Percentiles rank a stretch among this genome's conserved stretches.
Conservation (phyloP, 2,888 invertebrate species). For the Bombylius major region DNA sequence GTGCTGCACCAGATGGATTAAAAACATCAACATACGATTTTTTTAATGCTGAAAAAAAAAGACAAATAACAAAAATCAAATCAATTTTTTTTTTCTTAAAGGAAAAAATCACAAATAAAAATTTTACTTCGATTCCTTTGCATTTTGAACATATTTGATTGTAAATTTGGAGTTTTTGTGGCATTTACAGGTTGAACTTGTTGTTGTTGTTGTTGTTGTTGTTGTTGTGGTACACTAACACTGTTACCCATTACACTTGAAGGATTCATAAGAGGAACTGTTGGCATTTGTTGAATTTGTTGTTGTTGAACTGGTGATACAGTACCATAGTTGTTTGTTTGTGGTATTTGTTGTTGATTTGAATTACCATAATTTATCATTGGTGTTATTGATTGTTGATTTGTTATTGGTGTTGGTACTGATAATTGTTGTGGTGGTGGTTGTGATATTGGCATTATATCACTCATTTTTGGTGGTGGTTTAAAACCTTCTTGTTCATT, state of each 20-base stretch:
- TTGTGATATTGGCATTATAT: constrained; percentile 33
- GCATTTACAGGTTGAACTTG: constrained; percentile 7
- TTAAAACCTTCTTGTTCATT: constrained; percentile 42
- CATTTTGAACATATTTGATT: constrained; percentile 66
- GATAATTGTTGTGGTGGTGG: constrained; percentile 7
- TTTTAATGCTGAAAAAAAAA: constrained; percentile 50
- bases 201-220: neutral
- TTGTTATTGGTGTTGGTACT: constrained; percentile 5
- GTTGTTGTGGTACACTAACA: no score
- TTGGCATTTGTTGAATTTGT: constrained; percentile 6
- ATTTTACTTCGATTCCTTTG: constrained; percentile 61
- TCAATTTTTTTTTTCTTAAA: neutral
- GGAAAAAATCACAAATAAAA: neutral
- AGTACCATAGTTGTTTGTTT: neutral
- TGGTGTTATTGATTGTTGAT: constrained; percentile 1
- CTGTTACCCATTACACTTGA: constrained; percentile 2
- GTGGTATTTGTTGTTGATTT: constrained; percentile 9
- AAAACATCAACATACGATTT: constrained; percentile 85
- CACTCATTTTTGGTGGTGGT: constrained; percentile 59
- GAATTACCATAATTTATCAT: constrained; percentile 8
- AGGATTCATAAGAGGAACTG: neutral
- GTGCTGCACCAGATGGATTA: constrained; percentile 51
- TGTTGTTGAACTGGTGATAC: neutral
- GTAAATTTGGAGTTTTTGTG: constrained; percentile 29
- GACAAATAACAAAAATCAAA: constrained; percentile 1